Evolutionary conservation across 2,888 invertebrate species (phyloP).

Genomic region (Sinopyrophorus schimmeli): DNA sequence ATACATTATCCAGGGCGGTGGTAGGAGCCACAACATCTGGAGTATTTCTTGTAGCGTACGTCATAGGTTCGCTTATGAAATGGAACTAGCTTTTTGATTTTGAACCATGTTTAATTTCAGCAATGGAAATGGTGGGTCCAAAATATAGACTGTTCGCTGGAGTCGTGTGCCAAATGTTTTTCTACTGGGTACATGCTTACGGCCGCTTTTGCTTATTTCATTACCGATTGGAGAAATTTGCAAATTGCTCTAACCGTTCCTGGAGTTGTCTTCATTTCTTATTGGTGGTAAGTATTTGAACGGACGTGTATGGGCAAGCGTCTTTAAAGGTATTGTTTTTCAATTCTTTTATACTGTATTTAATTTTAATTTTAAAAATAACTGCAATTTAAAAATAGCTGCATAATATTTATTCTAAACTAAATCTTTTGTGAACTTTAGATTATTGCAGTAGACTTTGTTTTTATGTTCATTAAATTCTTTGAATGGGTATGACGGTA

Average conservation of each 20-base stretch:
- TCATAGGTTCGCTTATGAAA: slow-evolving; percentile 73
- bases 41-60: slow-evolving; percentile 77
- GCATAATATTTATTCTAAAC: too few relatives aligned
- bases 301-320: too few relatives aligned
- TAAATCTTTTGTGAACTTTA: too few relatives aligned
- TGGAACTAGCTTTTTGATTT: slow-evolving; percentile 28
- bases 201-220: slow-evolving; percentile 67
- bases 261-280: slow-evolving; percentile 66
- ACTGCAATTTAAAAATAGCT: too few relatives aligned
- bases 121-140: slow-evolving; percentile 74
- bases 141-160: slow-evolving; percentile 69
- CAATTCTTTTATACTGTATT: too few relatives aligned
- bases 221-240: slow-evolving; percentile 69
- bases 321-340: too few relatives aligned
- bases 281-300: slow-evolving; percentile 63
- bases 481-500: too few relatives aligned
- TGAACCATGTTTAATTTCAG: slow-evolving; percentile 45
- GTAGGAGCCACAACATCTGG: slow-evolving; percentile 77
- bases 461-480: too few relatives aligned
- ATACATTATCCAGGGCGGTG: slow-evolving; percentile 66
- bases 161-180: slow-evolving; percentile 74
- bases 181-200: slow-evolving; percentile 72
- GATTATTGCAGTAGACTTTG: too few relatives aligned
- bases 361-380: too few relatives aligned
- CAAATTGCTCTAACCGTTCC: slow-evolving; percentile 73